These are phyloP conservation scores for Takifugu flavidus DNA, from an alignment of 2,113 vertebrate genomes.

Conservation along the genomic window DNA sequence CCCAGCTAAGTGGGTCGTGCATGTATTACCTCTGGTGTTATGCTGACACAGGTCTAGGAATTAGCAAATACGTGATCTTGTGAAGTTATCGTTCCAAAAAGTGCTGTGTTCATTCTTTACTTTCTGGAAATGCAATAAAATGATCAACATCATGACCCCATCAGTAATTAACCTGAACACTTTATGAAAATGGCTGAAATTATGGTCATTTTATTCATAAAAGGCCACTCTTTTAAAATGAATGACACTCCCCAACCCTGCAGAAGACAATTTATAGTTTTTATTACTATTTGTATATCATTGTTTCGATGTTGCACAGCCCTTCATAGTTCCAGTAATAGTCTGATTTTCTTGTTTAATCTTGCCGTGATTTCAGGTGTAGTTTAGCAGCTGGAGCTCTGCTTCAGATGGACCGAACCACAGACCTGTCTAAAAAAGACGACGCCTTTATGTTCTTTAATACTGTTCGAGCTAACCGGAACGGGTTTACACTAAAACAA, in stretches of 20 bases:
- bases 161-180: constrained; percentile 32
- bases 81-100: too few species aligned
- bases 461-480: neutral
- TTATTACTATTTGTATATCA: neutral
- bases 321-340: neutral
- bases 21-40: constrained; percentile 31
- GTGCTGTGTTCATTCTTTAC: neutral
- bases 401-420: constrained; percentile 59
- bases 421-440: neutral
- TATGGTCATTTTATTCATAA: constrained; percentile 36
- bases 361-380: constrained; percentile 8
- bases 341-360: neutral
- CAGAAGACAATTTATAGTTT: neutral
- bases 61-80: neutral
- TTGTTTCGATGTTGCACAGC: neutral
- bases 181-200: constrained; percentile 16
- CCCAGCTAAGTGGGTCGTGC: constrained; percentile 40
- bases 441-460: neutral
- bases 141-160: constrained; percentile 4
- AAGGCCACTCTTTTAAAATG: constrained; percentile 16
- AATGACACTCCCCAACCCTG: constrained; percentile 8
- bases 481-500: too few species aligned
- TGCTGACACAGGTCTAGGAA: constrained; percentile 7
- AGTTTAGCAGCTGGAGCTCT: neutral
- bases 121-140: neutral